Evolutionary conservation across 2,797 vertebrate genomes (phyloP).

Genomic region (Paedocypris micromegethes): DNA sequence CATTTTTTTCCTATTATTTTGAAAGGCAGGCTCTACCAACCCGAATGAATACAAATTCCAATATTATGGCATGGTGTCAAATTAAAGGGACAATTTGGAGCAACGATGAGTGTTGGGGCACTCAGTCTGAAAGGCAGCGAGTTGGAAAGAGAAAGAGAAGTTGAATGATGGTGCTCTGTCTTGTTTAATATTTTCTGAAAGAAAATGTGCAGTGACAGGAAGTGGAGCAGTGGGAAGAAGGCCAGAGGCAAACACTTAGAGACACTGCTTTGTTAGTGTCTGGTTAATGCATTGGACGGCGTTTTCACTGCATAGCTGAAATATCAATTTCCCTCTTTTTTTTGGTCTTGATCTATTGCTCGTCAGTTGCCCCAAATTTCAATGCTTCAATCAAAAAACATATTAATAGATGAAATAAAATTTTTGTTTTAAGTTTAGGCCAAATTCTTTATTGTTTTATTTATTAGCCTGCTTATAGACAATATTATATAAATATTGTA

Average conservation of each 20-base stretch:
- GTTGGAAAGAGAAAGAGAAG: conserved; percentile 40
- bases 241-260: conserved; percentile 29
- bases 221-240: conserved; percentile 14
- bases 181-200: conserved; percentile 52
- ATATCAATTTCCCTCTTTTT: conserved; percentile 49
- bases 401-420: no score
- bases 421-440: no score
- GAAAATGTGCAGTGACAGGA: conserved; percentile 32
- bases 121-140: conserved; percentile 46
- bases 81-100: conserved; percentile 51
- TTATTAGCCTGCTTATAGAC: no score
- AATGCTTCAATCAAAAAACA: no score
- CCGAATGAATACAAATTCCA: conserved; percentile 39
- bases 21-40: conserved; percentile 26
- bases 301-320: conserved; percentile 61
- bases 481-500: no score
- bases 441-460: no score
- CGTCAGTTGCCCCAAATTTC: no score
- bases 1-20: conserved; percentile 26
- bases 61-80: conserved; percentile 37
- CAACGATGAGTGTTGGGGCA: conserved; percentile 44
- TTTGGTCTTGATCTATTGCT: conserved; percentile 52
- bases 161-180: conserved; percentile 50
- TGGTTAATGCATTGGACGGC: conserved; percentile 66
- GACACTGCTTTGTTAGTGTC: conserved; percentile 32